These are phyloP conservation scores for Eidolon helvum DNA, from an alignment of 2,113 vertebrate genomes.

Conservation along the genomic window DNA sequence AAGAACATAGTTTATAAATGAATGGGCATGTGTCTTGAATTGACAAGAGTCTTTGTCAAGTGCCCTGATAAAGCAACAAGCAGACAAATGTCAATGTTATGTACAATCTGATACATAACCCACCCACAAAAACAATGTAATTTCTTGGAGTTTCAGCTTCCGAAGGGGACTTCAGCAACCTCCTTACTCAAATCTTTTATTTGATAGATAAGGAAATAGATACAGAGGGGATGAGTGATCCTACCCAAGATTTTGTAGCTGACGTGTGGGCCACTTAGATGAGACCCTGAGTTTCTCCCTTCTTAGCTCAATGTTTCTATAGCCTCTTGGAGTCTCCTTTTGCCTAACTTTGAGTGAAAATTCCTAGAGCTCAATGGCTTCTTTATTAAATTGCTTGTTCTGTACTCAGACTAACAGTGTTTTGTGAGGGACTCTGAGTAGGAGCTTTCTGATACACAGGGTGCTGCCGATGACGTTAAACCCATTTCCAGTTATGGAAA, in stretches of 20 bases:
- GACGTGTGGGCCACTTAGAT: accelerated
- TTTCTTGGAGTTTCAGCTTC: not conserved
- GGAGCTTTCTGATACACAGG: not conserved
- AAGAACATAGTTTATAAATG: not conserved
- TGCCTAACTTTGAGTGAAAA: not conserved
- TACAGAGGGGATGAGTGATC: not conserved
- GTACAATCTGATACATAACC: not conserved
- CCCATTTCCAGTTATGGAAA: not conserved
- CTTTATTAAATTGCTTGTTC: not conserved
- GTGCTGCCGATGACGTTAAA: not conserved
- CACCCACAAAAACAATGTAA: not conserved
- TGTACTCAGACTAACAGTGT: accelerated
- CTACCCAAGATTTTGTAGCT: not conserved
- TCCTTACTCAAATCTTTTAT: not conserved
- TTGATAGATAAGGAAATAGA: not conserved
- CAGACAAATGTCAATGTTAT: accelerated
- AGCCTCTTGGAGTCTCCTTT: not conserved
- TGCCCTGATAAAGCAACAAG: not conserved
- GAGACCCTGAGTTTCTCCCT: accelerated
- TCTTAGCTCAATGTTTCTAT: accelerated
- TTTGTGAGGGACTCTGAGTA: not conserved
- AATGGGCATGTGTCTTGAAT: not conserved
- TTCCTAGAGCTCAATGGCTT: not conserved
- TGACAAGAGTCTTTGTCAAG: not conserved
- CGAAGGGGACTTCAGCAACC: not conserved